phyloP scores from a whole-genome alignment of 2,888 invertebrate genomes.

The Strigamia maritima region DNA sequence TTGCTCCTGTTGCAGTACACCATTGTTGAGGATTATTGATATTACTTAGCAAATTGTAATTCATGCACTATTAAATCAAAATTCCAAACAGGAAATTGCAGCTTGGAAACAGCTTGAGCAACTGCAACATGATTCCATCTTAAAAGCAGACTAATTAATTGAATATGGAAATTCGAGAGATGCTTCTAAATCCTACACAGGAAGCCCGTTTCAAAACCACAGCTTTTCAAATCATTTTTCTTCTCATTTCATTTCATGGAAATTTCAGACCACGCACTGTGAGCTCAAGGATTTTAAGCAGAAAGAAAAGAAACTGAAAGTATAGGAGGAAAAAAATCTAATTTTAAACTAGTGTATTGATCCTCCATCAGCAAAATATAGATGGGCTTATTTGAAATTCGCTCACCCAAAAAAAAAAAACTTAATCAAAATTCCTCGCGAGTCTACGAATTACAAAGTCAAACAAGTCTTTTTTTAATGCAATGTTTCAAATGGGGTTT shows the following conservation, averaged over 20 bases:
- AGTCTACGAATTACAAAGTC: slow-evolving; percentile 3
- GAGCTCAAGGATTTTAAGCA: slow-evolving; percentile 9
- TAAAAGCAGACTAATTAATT: not conserved
- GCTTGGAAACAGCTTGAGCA: not conserved
- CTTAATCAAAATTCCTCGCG: not conserved
- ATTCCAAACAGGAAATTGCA: not conserved
- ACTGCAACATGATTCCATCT: not conserved
- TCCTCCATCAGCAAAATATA: slow-evolving; percentile 23
- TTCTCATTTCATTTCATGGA: slow-evolving; percentile 23
- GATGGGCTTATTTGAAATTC: slow-evolving; percentile 8
- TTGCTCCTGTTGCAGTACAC: no score
- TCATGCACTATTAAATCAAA: not conserved
- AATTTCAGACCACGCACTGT: slow-evolving; percentile 15
- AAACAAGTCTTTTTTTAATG: not conserved
- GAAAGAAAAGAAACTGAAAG: not conserved
- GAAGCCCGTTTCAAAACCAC: not conserved
- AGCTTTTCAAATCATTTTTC: slow-evolving; percentile 23
- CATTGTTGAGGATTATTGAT: no score
- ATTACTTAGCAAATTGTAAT: not conserved
- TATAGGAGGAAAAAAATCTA: not conserved
- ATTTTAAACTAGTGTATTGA: slow-evolving; percentile 23
- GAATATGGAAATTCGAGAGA: not conserved
- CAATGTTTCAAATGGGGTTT: not conserved
- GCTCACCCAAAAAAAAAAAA: not conserved
- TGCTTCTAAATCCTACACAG: not conserved